These are phyloP conservation scores for Agrotis clavis DNA, from an alignment of 2,888 invertebrate genomes.

Conservation along the genomic window DNA sequence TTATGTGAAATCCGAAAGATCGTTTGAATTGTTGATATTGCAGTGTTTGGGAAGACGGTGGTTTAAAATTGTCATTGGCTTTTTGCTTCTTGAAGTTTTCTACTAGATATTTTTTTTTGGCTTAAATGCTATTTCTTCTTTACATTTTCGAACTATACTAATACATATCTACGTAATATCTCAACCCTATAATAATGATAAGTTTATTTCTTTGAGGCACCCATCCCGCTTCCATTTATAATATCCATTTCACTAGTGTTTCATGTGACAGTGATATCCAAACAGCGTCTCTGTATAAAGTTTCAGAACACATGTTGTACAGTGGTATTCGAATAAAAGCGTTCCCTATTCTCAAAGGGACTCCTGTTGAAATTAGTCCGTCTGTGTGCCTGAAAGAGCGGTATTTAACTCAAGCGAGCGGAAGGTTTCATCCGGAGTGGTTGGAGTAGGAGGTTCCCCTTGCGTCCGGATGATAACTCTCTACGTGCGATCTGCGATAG, in stretches of 20 bases:
- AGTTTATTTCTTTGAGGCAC: background rate
- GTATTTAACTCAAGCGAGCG: slow-evolving; percentile 75
- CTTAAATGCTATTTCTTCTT: no score
- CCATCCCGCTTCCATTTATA: background rate
- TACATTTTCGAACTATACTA: no score
- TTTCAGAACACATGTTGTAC: slow-evolving; percentile 49
- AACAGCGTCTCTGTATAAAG: slow-evolving; percentile 42
- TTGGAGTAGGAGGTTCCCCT: slow-evolving; percentile 58
- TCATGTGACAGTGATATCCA: slow-evolving; percentile 43
- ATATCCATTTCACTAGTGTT: slow-evolving; percentile 14
- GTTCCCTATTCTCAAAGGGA: slow-evolving; percentile 55
- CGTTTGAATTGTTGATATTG: slow-evolving; percentile 18
- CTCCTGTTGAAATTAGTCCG: slow-evolving; percentile 68
- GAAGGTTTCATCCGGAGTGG: slow-evolving; percentile 72
- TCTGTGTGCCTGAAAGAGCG: slow-evolving; percentile 65
- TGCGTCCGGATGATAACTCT: slow-evolving; percentile 54
- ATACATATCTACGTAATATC: no score
- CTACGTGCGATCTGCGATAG: slow-evolving; percentile 57
- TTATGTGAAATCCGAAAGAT: slow-evolving; percentile 38
- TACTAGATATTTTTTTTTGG: no score
- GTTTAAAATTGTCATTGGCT: background rate
- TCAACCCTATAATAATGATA: background rate
- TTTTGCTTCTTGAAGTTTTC: background rate
- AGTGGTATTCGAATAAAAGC: slow-evolving; percentile 47
- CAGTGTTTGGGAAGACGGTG: slow-evolving; percentile 7